phyloP scores from a whole-genome alignment of 2,797 vertebrate genomes.

The Bradypus variegatus region DNA sequence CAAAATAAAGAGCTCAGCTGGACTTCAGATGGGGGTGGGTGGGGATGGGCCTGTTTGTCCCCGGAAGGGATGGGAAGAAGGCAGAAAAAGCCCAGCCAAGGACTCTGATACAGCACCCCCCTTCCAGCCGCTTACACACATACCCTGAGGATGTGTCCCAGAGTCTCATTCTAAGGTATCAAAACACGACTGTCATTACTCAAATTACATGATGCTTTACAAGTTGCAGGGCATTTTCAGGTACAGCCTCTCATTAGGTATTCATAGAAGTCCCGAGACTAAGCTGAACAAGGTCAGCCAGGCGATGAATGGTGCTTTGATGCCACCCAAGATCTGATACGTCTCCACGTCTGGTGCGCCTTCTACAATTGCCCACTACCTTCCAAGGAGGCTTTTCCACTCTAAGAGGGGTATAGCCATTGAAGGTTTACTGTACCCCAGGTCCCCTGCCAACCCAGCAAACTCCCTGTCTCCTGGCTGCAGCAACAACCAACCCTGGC shows the following conservation, averaged over 20 bases:
- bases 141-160: neutral
- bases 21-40: neutral
- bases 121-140: neutral
- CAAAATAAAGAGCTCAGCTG: neutral
- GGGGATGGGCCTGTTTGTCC: neutral
- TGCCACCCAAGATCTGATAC: neutral
- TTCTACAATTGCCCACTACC: neutral
- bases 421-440: neutral
- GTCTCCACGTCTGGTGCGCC: neutral
- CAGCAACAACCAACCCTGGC: neutral
- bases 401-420: neutral
- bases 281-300: neutral
- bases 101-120: neutral
- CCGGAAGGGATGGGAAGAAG: neutral
- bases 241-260: neutral
- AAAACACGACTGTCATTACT: neutral
- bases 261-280: neutral
- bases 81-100: neutral
- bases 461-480: neutral
- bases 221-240: neutral
- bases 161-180: neutral
- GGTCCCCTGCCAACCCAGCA: neutral
- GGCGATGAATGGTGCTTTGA: neutral
- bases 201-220: neutral
- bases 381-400: neutral